A percentile compares a stretch with the other conserved stretches of the same genome.
These are phyloP conservation scores for Onchidella celtica DNA, from an alignment of 2,888 invertebrate genomes.

Conservation along the genomic window DNA sequence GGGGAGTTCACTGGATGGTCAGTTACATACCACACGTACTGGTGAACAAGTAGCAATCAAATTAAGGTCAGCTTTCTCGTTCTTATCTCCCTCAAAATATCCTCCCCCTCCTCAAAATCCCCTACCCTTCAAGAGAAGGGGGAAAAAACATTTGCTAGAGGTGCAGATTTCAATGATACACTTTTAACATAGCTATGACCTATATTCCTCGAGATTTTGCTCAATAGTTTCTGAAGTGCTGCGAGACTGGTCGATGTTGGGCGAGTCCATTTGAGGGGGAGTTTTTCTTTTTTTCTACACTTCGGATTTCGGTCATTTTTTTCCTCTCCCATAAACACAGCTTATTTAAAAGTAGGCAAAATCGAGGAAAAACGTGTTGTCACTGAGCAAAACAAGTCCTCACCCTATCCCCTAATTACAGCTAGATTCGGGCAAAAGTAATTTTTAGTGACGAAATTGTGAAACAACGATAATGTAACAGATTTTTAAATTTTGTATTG, in stretches of 20 bases:
- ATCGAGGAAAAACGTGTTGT: not conserved
- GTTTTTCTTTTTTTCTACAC: slow-evolving; percentile 15
- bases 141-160: slow-evolving; percentile 41
- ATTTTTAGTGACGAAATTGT: too few species aligned
- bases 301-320: slow-evolving; percentile 14
- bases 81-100: too few species aligned
- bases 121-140: not conserved
- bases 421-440: not conserved
- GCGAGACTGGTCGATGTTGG: slow-evolving; percentile 64
- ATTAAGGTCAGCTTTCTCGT: too few species aligned
- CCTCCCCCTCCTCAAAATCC: too few species aligned
- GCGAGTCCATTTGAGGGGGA: slow-evolving; percentile 50
- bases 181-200: slow-evolving; percentile 64
- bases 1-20: too few species aligned
- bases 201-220: slow-evolving; percentile 72
- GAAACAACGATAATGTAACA: too few species aligned
- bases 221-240: slow-evolving; percentile 74
- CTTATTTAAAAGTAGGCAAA: slow-evolving; percentile 26
- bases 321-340: slow-evolving; percentile 20
- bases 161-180: slow-evolving; percentile 54
- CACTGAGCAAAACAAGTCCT: not conserved
- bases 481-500: too few species aligned
- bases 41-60: too few species aligned
- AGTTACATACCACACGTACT: too few species aligned
- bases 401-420: not conserved